Conservation (phyloP, 2,797 vertebrate species). For the Gallirallus australis region DNA sequence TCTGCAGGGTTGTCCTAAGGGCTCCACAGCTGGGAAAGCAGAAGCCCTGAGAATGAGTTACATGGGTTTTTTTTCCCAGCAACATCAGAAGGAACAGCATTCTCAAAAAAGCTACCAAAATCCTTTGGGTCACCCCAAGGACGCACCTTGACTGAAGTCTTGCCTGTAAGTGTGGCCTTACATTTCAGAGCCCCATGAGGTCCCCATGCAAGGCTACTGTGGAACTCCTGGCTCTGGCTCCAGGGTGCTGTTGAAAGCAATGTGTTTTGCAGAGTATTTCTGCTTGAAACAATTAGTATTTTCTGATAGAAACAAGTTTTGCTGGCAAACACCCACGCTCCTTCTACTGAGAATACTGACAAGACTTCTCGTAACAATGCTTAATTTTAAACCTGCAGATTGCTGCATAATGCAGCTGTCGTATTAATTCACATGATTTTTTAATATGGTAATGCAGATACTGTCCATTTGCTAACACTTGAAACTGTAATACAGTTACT, state of each 20-base stretch:
- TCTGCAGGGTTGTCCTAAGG: neutral
- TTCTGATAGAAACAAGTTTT: neutral
- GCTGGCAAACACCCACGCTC: neutral
- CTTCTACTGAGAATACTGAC: neutral
- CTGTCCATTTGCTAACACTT: neutral
- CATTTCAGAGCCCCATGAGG: neutral
- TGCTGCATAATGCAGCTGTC: neutral
- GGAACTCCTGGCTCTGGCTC: neutral
- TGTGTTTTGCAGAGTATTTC: neutral
- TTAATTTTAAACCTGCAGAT: constrained; percentile 17
- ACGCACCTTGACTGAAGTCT: neutral
- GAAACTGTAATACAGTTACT: neutral
- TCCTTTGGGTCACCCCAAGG: neutral
- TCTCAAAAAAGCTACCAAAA: neutral
- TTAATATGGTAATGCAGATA: neutral
- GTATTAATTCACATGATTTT: neutral
- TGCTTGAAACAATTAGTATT: neutral
- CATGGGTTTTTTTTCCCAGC: neutral
- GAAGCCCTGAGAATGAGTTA: neutral
- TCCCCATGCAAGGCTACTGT: neutral
- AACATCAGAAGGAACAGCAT: neutral
- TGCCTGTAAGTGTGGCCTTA: neutral
- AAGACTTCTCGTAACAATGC: neutral
- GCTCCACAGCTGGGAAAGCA: neutral
- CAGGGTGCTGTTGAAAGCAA: neutral